Percentiles rank a stretch among this genome's conserved stretches.
Conservation (phyloP, 2,888 invertebrate species). For the Tipula vernalis region DNA sequence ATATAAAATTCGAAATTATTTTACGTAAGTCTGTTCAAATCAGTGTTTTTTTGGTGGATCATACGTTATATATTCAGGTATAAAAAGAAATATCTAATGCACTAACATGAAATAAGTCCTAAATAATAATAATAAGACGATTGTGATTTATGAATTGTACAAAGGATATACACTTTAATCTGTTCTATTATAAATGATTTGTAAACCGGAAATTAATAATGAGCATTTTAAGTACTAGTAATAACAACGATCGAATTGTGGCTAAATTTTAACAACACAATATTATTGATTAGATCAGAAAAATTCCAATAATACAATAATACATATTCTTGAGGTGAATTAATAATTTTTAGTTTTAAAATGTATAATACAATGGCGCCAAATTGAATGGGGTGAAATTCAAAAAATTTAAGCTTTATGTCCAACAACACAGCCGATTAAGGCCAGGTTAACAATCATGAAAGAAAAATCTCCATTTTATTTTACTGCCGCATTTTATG, state of each 20-base stretch:
- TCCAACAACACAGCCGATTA: too few species aligned
- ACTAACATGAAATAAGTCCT: neutral
- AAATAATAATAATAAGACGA: neutral
- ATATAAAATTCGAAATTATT: neutral
- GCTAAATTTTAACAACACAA: neutral
- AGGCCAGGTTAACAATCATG: too few species aligned
- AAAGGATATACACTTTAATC: neutral
- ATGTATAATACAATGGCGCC: too few species aligned
- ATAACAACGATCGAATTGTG: neutral
- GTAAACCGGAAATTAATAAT: neutral
- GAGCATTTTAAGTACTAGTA: neutral
- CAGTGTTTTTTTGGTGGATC: too few species aligned
- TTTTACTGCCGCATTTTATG: too few species aligned
- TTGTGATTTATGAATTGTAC: neutral
- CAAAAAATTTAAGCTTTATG: too few species aligned
- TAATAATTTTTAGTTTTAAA: neutral
- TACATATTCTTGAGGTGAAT: neutral
- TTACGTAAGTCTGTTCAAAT: too few species aligned
- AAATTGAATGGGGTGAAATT: too few species aligned
- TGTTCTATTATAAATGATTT: neutral
- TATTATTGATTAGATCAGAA: neutral
- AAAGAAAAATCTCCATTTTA: too few species aligned
- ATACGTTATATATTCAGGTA: neutral
- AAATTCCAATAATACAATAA: neutral
- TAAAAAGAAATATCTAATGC: neutral